A percentile compares a stretch with the other conserved stretches of the same genome.
These are phyloP conservation scores for Spilarctia lutea DNA, from an alignment of 2,888 invertebrate genomes.

Conservation along the genomic window DNA sequence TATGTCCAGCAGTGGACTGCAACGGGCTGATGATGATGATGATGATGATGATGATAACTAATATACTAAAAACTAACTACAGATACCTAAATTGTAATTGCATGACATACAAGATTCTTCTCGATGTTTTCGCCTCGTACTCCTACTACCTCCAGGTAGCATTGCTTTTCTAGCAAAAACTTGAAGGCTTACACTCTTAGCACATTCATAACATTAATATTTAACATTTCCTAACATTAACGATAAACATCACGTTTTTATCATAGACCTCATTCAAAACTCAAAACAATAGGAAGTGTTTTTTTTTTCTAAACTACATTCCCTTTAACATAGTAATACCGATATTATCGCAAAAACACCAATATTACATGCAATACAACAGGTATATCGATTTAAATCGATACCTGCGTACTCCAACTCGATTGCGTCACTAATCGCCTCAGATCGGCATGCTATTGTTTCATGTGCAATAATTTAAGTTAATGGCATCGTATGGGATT, in stretches of 20 bases:
- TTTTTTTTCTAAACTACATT: slow-evolving; percentile 31
- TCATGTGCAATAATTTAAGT: slow-evolving; percentile 55
- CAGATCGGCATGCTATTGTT: slow-evolving; percentile 68
- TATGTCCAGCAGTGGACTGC: too few species aligned
- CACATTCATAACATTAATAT: too few species aligned
- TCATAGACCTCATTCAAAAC: slow-evolving; percentile 11
- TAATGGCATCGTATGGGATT: slow-evolving; percentile 33
- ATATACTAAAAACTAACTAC: too few species aligned
- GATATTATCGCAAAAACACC: slow-evolving; percentile 51
- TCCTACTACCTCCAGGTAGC: not conserved
- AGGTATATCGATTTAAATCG: slow-evolving; percentile 64
- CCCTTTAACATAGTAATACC: slow-evolving; percentile 39
- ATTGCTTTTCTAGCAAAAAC: not conserved
- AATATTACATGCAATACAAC: slow-evolving; percentile 60
- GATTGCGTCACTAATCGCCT: slow-evolving; percentile 71
- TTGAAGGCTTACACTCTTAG: not conserved
- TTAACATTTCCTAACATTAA: slow-evolving; percentile 2
- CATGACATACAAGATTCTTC: too few species aligned
- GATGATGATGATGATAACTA: too few species aligned
- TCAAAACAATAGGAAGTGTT: slow-evolving; percentile 21
- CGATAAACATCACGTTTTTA: slow-evolving; percentile 7
- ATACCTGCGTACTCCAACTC: slow-evolving; percentile 50
- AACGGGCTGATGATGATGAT: too few species aligned
- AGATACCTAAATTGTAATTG: not conserved
- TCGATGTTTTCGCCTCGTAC: not conserved